phyloP scores from a whole-genome alignment of 1,140 invertebrate species.

The Brachionus rubens region DNA sequence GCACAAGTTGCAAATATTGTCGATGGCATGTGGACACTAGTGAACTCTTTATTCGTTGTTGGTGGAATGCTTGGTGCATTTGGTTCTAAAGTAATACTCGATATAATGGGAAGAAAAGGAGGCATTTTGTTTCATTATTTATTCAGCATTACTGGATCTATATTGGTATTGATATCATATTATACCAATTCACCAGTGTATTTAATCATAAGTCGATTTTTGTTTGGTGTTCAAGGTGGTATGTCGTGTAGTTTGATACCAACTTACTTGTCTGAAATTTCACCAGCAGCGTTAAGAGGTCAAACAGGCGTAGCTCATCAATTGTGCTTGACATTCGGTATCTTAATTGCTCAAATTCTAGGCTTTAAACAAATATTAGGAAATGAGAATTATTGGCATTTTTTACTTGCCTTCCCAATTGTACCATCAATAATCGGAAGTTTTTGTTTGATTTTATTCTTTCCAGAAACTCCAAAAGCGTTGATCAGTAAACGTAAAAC shows the following conservation, averaged over 20 bases:
- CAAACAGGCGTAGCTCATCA: conserved; percentile 78
- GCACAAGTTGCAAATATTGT: neutral
- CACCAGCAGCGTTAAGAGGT: conserved; percentile 84
- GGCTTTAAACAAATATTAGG: conserved; percentile 88
- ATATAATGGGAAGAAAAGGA: conserved; percentile 74
- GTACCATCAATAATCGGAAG: neutral
- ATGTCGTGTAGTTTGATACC: conserved; percentile 78
- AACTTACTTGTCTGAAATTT: conserved; percentile 96
- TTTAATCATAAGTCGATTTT: conserved; percentile 33
- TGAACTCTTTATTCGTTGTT: conserved; percentile 34
- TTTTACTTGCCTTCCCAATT: conserved; percentile 27
- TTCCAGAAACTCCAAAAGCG: conserved; percentile 43
- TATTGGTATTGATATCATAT: conserved; percentile 80
- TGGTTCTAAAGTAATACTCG: conserved; percentile 71
- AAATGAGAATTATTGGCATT: neutral
- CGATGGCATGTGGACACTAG: conserved; percentile 10
- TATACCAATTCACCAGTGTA: conserved; percentile 48
- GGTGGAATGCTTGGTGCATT: conserved; percentile 66
- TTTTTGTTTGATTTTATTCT: neutral
- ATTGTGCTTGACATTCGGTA: conserved; percentile 83
- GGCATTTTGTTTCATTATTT: conserved; percentile 70
- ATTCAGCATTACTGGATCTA: conserved; percentile 90
- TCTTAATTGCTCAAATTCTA: conserved; percentile 79
- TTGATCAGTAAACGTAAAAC: neutral
- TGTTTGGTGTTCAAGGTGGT: conserved; percentile 68